A percentile compares a stretch with the other conserved stretches of the same genome.
phyloP scores from a whole-genome alignment of 2,888 invertebrate species.

The Tridacna gigas region DNA sequence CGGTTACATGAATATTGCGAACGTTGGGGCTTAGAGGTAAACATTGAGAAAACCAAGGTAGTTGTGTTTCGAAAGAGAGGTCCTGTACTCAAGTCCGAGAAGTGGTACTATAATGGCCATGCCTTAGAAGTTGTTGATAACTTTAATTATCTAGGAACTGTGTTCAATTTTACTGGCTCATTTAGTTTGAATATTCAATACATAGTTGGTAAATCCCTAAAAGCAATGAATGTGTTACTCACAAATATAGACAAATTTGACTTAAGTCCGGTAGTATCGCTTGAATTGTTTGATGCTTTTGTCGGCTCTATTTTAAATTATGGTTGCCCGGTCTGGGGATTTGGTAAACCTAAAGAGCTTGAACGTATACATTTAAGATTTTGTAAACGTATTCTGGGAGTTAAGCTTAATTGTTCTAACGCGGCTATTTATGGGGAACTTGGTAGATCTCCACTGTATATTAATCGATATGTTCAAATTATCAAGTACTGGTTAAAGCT shows the following conservation, averaged over 20 bases:
- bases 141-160: constrained; percentile 15
- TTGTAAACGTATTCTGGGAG: background rate
- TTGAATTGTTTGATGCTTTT: constrained; percentile 8
- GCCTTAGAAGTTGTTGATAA: background rate
- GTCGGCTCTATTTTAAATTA: background rate
- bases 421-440: background rate
- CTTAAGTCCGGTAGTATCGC: background rate
- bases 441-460: background rate
- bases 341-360: background rate
- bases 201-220: background rate
- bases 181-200: background rate
- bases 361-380: background rate
- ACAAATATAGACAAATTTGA: too few species aligned
- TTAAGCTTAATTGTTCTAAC: background rate
- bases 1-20: constrained; percentile 6
- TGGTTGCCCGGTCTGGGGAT: background rate
- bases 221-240: background rate
- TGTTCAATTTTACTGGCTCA: background rate
- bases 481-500: constrained; percentile 10
- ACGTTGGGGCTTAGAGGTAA: background rate
- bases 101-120: constrained; percentile 16
- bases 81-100: background rate
- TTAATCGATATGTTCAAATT: too few species aligned
- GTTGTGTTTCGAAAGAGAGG: constrained; percentile 12
- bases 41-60: constrained; percentile 8